Evolutionary conservation across 2,797 vertebrate genomes (phyloP), one percentile per base, ranked within the genome.

Genomic region (Ceryle rudis): DNA sequence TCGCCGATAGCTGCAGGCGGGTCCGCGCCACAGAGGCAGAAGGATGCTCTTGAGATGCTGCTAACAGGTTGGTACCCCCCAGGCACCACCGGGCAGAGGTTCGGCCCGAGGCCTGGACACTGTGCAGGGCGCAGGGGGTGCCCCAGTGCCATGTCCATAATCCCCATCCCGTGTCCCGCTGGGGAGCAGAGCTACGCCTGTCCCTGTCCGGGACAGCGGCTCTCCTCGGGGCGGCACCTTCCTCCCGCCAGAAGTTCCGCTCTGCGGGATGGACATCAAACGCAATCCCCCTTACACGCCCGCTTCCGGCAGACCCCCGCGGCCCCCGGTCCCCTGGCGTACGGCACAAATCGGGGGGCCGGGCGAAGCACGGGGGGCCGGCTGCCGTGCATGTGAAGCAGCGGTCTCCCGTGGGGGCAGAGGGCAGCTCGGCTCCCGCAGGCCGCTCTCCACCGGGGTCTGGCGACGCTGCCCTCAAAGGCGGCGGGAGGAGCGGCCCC

Each of bases 31-130:
- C 9, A 12, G 47, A 60, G 61, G 14, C 39, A 10, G 57, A 21
- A n/a, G 33, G 84, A 69, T 84, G 89, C 70, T 91, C 84, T 52
- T 5, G 4, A 47, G 62, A 69, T 57, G 74, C 70, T 57, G 75
- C 58, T 20, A 81, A 95, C 91, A 96, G 81, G 96, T 89, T 79
- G 93, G n/a, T 75, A 81, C 18, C 4, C 14, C 57, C n/a, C 52
- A 11, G 46, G 22, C 79, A 77, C 67, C 22, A 26, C 70, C 5
- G 66, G 23, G 74, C 88, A 74, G 65, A 46, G 57, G 62, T 55
- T 90, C 19, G 11, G 52, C 62, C 62, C 17, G 4, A 64, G 29
- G 46, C n/a, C 61, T 9, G 42, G n/a, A 5, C 1, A 10, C 51
- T 5, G 6, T 26, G 35, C 2, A 5, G 29, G 55, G 29, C 1